These are phyloP conservation scores for Stichodactyla mertensii DNA, from an alignment of 64 coral and sea anemone genomes.

Conservation along the genomic window DNA sequence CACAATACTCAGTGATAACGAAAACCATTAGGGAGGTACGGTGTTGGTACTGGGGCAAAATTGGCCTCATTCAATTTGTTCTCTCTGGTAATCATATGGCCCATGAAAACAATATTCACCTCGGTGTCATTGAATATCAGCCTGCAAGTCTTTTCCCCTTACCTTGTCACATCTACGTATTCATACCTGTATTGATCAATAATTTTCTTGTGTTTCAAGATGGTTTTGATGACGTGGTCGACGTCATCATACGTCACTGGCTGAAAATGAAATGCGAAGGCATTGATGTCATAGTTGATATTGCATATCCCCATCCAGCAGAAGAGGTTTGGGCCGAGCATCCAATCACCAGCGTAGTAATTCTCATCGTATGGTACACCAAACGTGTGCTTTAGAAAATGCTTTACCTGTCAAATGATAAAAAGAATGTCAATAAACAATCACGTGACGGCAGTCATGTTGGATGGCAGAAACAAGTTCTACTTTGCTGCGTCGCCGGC, in stretches of 20 bases:
- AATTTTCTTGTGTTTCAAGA: conserved; percentile 49
- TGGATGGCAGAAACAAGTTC: too few species aligned
- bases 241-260: conserved; percentile 70
- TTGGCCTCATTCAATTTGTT: too few species aligned
- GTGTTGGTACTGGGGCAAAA: too few species aligned
- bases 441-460: too few species aligned
- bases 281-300: conserved; percentile 34
- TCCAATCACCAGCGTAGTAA: conserved; percentile 89
- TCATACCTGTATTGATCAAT: conserved; percentile 79
- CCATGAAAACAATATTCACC: too few species aligned
- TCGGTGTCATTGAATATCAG: too few species aligned
- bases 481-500: too few species aligned
- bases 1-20: too few species aligned
- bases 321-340: conserved; percentile 80
- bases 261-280: conserved; percentile 33
- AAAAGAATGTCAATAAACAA: not conserved
- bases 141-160: too few species aligned
- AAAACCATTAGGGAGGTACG: too few species aligned
- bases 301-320: conserved; percentile 78
- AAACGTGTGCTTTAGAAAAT: conserved; percentile 87
- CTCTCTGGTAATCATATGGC: too few species aligned
- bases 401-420: conserved; percentile 49
- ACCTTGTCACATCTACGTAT: not conserved
- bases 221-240: conserved; percentile 31
- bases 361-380: conserved; percentile 69